phyloP scores from a whole-genome alignment of 2,888 invertebrate genomes.

The Ophraella communa region DNA sequence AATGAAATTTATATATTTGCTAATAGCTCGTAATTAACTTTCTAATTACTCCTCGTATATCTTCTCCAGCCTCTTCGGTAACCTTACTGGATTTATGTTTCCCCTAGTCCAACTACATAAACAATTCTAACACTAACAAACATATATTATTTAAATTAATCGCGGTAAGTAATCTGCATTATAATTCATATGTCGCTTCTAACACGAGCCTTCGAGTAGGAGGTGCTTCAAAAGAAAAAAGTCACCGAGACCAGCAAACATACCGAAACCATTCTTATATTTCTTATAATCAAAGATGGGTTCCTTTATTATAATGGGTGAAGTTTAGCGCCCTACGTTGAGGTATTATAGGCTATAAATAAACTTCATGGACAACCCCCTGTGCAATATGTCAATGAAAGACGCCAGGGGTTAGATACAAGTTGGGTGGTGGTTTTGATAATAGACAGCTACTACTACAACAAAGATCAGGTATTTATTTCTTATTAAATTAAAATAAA shows the following conservation, averaged over 20 bases:
- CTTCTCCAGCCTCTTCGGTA: background rate
- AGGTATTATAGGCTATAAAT: slow-evolving; percentile 50
- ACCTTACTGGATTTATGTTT: slow-evolving; percentile 3
- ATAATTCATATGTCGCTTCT: slow-evolving; percentile 55
- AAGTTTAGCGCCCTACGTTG: slow-evolving; percentile 49
- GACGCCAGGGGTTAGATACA: slow-evolving; percentile 55
- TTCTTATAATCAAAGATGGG: slow-evolving; percentile 39
- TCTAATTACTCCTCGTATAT: no score
- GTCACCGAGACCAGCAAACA: slow-evolving; percentile 34
- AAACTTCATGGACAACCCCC: slow-evolving; percentile 49
- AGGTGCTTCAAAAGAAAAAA: slow-evolving; percentile 52
- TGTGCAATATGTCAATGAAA: slow-evolving; percentile 58
- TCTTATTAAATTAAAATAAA: background rate
- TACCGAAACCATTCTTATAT: slow-evolving; percentile 44
- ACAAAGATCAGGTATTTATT: background rate
- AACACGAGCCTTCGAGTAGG: slow-evolving; percentile 54
- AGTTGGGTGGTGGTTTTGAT: slow-evolving; percentile 47
- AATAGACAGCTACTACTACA: background rate
- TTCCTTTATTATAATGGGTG: slow-evolving; percentile 18
- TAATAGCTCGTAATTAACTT: no score
- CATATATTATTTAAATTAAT: slow-evolving; percentile 51
- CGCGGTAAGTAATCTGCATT: slow-evolving; percentile 51
- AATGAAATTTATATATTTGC: no score
- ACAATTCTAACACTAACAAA: slow-evolving; percentile 27
- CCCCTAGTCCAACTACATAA: slow-evolving; percentile 33